Conservation (phyloP, 2,113 vertebrate genomes). For the Sigmodon hispidus region DNA sequence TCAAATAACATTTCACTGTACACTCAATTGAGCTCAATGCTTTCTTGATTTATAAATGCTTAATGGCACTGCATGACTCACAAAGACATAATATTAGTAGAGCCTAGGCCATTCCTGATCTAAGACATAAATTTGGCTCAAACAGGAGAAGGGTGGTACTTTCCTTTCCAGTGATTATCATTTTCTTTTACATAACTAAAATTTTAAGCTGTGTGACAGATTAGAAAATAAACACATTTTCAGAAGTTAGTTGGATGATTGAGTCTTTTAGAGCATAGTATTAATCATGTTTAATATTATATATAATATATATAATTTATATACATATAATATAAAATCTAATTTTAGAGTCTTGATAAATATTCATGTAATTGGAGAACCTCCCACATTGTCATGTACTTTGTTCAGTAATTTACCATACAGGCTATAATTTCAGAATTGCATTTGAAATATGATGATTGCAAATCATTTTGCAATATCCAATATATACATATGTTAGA, state of each 20-base stretch:
- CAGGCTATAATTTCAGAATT: background rate
- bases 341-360: background rate
- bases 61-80: background rate
- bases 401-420: constrained; percentile 3
- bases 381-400: background rate
- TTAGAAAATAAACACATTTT: background rate
- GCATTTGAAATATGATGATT: background rate
- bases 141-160: background rate
- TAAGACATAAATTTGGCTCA: background rate
- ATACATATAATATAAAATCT: background rate
- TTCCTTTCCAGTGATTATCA: background rate
- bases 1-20: background rate
- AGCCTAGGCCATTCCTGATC: background rate
- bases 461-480: background rate
- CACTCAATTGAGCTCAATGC: constrained; percentile 38
- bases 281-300: background rate
- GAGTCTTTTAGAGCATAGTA: background rate
- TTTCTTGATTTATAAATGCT: constrained; percentile 28
- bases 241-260: background rate
- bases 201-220: background rate
- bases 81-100: background rate
- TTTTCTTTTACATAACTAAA: constrained; percentile 14
- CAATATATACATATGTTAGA: background rate
- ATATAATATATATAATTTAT: background rate
- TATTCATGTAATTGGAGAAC: background rate